phyloP scores from a whole-genome alignment of 2,113 vertebrate species.

The Alethe castanea region DNA sequence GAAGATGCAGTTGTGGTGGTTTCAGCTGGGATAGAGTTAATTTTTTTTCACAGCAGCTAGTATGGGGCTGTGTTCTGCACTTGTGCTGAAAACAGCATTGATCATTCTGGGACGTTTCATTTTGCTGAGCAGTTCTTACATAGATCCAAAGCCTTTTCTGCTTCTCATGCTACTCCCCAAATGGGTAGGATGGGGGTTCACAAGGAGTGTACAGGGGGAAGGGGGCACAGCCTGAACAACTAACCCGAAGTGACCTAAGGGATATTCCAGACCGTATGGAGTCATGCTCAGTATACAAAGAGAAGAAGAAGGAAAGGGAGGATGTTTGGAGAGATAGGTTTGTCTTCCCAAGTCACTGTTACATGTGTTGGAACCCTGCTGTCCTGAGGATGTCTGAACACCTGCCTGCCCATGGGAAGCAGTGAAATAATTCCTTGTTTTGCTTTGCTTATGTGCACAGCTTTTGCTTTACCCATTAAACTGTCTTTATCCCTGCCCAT shows the following conservation, averaged over 20 bases:
- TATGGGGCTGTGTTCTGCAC: not conserved
- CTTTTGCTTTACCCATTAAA: not conserved
- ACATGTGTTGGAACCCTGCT: not conserved
- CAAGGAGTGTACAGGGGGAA: too few relatives aligned
- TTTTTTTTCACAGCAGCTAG: not conserved
- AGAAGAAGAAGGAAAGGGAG: not conserved
- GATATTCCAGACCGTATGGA: not conserved
- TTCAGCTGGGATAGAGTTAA: not conserved
- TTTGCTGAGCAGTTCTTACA: not conserved
- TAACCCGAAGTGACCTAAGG: not conserved
- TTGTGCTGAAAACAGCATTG: not conserved
- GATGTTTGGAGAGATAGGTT: accelerated
- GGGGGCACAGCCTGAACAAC: not conserved
- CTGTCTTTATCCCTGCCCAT: not conserved
- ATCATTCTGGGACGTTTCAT: not conserved
- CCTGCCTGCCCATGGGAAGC: not conserved
- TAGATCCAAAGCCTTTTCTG: not conserved
- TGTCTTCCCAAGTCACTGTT: not conserved
- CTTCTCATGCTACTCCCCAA: not conserved
- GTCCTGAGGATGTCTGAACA: not conserved
- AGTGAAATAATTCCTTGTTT: not conserved
- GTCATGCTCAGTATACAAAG: not conserved
- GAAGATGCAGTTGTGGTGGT: not conserved
- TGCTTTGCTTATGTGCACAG: not conserved
- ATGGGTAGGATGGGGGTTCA: not conserved